Evolutionary conservation across 2,888 invertebrate genomes (phyloP), one percentile per base, ranked within the genome.

Genomic region (Tinea pellionella): DNA sequence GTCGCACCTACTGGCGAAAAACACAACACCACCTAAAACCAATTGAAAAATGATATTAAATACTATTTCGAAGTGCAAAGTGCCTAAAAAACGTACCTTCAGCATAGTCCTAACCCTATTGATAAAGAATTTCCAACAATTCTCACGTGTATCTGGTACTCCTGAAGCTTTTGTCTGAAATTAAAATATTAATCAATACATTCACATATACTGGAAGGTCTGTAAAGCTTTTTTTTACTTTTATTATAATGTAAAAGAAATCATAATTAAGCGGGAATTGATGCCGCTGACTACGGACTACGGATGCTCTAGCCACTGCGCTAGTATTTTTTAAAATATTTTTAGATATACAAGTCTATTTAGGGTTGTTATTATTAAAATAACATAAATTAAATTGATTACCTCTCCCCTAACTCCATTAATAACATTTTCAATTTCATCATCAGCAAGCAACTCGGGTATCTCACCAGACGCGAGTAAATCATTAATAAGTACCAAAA

Each of bases 81-180:
- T n/a, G n/a, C n/a, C n/a, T n/a, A n/a, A n/a, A n/a, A n/a, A n/a
- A n/a, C n/a, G n/a, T 47, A 90, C 88, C 88, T 94, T 90, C 11
- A 95, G 73, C 69, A 91, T 90, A 62, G 91, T 90, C 61, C 96
- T 89, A 4, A 97, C 96, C 68, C 95, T 91, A 66, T 96, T 95
- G 66, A 98, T 96, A 74, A 97, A 98, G 81, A 94, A 98, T 72
- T 92, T 92, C 98, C 97, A 98, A 73, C 97, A 97, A 73, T 96
- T 97, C 74, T 98, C 98, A 62, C 93, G 89, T 0, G 94, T 94
- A 70, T 98, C 98, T 60, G 91, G 89, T 61, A 96, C 86, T 0
- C 97, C 97, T 0, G 91, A 82, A 42, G 93, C 92, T 80, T 95
- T 96, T 0, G 94, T 92, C 91, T 92, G 62, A 64, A 61, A 65